Evolutionary conservation across 2,888 invertebrate species (phyloP).

Genomic region (Clostera curtula): DNA sequence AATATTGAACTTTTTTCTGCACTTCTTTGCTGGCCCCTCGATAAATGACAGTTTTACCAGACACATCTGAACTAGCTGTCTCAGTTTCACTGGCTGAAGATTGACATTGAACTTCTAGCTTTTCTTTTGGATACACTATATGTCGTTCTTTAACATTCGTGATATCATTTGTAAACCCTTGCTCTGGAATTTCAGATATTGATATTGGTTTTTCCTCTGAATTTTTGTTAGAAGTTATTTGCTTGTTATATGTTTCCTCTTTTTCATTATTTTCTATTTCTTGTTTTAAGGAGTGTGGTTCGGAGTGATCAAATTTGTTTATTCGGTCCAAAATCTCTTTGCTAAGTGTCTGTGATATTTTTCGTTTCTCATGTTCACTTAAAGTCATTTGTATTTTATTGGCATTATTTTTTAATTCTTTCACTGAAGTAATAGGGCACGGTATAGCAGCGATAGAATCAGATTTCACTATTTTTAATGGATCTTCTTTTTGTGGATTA

Average conservation of each 20-base stretch:
- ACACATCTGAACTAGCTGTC: conserved; percentile 82
- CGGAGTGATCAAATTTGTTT: conserved; percentile 51
- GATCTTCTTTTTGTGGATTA: conserved; percentile 41
- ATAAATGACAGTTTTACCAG: conserved; percentile 80
- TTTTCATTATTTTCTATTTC: conserved; percentile 78
- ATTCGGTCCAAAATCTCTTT: conserved; percentile 82
- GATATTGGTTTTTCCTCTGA: conserved; percentile 6
- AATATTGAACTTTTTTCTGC: conserved; percentile 85
- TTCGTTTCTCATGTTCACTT: conserved; percentile 82
- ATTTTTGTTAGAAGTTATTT: conserved; percentile 3
- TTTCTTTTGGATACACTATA: conserved; percentile 39
- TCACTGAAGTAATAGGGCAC: conserved; percentile 53
- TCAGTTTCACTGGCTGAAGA: conserved; percentile 80
- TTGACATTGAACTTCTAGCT: conserved; percentile 43
- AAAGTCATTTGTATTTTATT: conserved; percentile 67
- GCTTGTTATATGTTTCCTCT: conserved; percentile 18
- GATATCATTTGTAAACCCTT: background rate
- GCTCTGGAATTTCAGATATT: conserved; percentile 6
- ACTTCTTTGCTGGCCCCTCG: conserved; percentile 77
- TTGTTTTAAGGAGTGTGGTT: conserved; percentile 41
- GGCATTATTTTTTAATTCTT: conserved; percentile 63
- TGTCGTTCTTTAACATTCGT: conserved; percentile 33
- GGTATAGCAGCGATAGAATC: conserved; percentile 75
- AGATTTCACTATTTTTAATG: conserved; percentile 61
- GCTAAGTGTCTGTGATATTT: conserved; percentile 82